Evolutionary conservation across 2,797 vertebrate species (phyloP).

Genomic region (Emydoidea blandingii): DNA sequence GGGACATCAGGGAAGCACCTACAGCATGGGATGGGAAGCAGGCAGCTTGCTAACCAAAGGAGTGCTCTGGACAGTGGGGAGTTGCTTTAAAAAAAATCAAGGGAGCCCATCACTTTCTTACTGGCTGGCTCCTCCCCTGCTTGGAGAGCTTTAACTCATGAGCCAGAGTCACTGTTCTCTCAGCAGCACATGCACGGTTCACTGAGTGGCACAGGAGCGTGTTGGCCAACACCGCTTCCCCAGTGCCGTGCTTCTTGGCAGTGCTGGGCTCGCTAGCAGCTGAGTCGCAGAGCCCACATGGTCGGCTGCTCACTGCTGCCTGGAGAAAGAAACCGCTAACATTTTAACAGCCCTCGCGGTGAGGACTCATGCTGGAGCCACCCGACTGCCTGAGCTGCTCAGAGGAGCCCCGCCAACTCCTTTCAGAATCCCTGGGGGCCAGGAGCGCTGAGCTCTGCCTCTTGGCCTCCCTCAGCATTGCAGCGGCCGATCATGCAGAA

Average conservation of each 20-base stretch:
- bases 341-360: neutral
- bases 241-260: neutral
- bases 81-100: neutral
- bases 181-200: neutral
- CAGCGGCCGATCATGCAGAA: accelerated
- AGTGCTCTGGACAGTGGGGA: neutral
- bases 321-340: neutral
- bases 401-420: neutral
- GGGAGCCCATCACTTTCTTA: accelerated
- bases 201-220: neutral
- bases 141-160: neutral
- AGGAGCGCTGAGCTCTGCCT: neutral
- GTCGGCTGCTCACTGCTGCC: neutral
- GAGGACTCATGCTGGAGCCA: neutral
- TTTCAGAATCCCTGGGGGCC: neutral
- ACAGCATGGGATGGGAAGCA: neutral
- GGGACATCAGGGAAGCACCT: neutral
- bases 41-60: neutral
- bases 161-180: neutral
- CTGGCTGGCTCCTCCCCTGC: constrained; percentile 14
- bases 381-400: neutral
- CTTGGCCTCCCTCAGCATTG: accelerated
- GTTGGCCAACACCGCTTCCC: constrained; percentile 16
- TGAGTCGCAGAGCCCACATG: constrained; percentile 1
- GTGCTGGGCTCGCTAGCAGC: neutral